These are phyloP conservation scores for Eristalinus aeneus DNA, from an alignment of 2,888 invertebrate species.

Conservation along the genomic window DNA sequence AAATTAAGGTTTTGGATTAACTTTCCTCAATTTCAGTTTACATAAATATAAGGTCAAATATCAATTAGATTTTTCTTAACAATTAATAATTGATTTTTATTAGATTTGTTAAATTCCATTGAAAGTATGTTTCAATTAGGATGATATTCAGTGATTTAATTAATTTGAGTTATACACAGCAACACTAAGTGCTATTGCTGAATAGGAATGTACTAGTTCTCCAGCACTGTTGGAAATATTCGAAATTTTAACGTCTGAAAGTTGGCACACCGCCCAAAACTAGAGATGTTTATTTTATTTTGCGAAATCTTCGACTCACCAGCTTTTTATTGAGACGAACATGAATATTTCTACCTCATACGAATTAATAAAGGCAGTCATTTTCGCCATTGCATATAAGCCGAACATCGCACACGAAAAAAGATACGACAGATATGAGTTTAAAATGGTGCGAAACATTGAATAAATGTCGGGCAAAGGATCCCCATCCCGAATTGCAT, in stretches of 20 bases:
- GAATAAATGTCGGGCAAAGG: constrained; percentile 35
- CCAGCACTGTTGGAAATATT: background rate
- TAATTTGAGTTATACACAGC: constrained; percentile 4
- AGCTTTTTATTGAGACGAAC: background rate
- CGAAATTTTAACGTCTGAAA: background rate
- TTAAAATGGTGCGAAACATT: background rate
- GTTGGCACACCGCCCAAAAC: constrained; percentile 42
- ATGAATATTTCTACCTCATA: background rate
- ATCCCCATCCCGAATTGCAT: background rate
- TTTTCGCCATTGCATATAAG: background rate
- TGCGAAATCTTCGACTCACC: constrained; percentile 8
- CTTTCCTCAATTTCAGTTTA: too few relatives aligned
- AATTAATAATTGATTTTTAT: too few relatives aligned
- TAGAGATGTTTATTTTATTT: constrained; percentile 61
- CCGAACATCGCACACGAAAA: background rate
- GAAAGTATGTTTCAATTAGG: too few relatives aligned
- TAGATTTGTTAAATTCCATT: too few relatives aligned
- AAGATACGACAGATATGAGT: background rate
- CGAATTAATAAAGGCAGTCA: background rate
- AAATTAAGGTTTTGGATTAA: background rate
- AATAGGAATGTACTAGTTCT: constrained; percentile 22
- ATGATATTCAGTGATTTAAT: too few relatives aligned
- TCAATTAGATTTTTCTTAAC: too few relatives aligned
- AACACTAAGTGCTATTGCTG: constrained; percentile 27
- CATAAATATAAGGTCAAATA: too few relatives aligned